Conservation (phyloP, 2,113 vertebrate species). For the Potamarius usumacintae region DNA sequence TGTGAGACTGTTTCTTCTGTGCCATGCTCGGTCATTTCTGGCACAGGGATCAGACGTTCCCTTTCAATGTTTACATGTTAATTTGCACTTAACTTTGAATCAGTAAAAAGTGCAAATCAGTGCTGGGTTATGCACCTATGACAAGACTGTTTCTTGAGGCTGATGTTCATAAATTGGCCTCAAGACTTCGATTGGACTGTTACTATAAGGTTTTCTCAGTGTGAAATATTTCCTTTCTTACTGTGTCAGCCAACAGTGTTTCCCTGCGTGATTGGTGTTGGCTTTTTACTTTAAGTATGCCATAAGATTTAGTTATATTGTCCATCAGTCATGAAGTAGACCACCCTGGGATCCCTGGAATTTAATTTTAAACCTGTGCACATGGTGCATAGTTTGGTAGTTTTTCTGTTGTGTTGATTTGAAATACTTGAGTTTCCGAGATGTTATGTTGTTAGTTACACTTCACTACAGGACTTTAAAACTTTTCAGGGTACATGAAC, state of each 20-base stretch:
- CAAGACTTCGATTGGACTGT: constrained; percentile 44
- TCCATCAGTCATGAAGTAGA: constrained; percentile 30
- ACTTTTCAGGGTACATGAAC: constrained; percentile 14
- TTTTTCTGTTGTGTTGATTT: constrained; percentile 37
- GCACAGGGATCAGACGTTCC: constrained; percentile 39
- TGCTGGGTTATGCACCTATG: constrained; percentile 50
- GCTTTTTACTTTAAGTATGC: neutral
- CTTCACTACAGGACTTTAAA: constrained; percentile 22
- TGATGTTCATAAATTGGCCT: constrained; percentile 49
- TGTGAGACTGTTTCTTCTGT: constrained; percentile 37
- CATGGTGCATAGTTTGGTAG: constrained; percentile 44
- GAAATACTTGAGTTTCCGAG: constrained; percentile 53
- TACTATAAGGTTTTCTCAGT: constrained; percentile 43
- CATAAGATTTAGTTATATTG: constrained; percentile 30
- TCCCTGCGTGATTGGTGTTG: neutral
- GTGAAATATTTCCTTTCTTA: constrained; percentile 18
- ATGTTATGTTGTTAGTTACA: constrained; percentile 20
- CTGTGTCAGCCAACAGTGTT: constrained; percentile 19
- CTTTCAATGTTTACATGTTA: constrained; percentile 56
- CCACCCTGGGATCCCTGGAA: constrained; percentile 29
- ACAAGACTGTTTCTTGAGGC: constrained; percentile 52
- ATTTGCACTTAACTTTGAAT: constrained; percentile 55
- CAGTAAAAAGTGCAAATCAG: constrained; percentile 50
- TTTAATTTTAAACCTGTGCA: constrained; percentile 27
- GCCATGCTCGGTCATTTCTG: neutral